Evolutionary conservation across 2,113 vertebrate genomes (phyloP).

Genomic region (cattle (Bos taurus)): ARS-UCD2.0 NC_037337.1:25832001-25832500

Average conservation of each 20-base stretch:
- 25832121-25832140: neutral
- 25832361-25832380: neutral
- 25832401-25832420: neutral
- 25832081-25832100: neutral
- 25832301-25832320: neutral
- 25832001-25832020: neutral
- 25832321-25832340: neutral
- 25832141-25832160: neutral
- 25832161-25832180: rapidly evolving
- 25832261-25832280: neutral
- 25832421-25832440: neutral
- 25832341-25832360: neutral
- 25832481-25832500: neutral
- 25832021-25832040: neutral
- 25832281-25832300: neutral
- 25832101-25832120: neutral
- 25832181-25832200: neutral
- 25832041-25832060: neutral
- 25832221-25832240: neutral
- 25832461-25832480: neutral
- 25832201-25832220: neutral
- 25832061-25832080: neutral
- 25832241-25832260: neutral
- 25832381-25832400: neutral
- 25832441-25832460: neutral